Evolutionary conservation across 1,140 invertebrate genomes (phyloP), one percentile per base, ranked within the genome.

Genomic region (Druon quercuslanigerum): DNA sequence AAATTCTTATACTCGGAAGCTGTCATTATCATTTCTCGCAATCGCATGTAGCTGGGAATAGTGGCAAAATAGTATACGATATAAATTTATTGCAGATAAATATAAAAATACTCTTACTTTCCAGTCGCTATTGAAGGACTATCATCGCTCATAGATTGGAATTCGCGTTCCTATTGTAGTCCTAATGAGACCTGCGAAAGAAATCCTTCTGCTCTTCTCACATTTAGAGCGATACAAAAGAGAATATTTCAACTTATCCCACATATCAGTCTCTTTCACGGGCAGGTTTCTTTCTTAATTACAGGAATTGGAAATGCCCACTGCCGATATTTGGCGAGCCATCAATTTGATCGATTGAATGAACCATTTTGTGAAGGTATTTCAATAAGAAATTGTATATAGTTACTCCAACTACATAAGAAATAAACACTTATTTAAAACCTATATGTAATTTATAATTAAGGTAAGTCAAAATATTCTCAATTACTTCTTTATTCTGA

Each of bases 191-290:
- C 16, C 79, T 14, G 73, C 81, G 4, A 19, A 60, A 3, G 40
- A 83, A 13, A 57, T 73, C 51, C 76, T 79, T 33, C 13, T 56
- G 3, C 74, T 80, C 9, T 80, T 82, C 54, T 66, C 12, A 1
- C 73, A 11, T 54, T 91, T 6, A 82, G 87, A 2, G 60, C 74
- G n/a, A 75, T 91, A 51, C 88, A 90, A 60, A 90, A 89, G 70
- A 66, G 75, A 17, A 1, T 90, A 20, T 89, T 91, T 73, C 86
- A 85, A 51, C 20, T 91, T 3, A 72, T 91, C 74, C 90, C 90
- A 8, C 85, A 92, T 57, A 50, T 91, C 56, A 91, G 89, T 72
- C 85, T 90, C n/a, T 89, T 89, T 71, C 89, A 91, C 40, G 87
- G 90, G 19, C 83, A 90, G 76, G 14, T 85, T 2, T 82, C 87